Base-by-base conservation (phyloP, 1,140 invertebrate species). In the Leptopilina clavipes region DNA sequence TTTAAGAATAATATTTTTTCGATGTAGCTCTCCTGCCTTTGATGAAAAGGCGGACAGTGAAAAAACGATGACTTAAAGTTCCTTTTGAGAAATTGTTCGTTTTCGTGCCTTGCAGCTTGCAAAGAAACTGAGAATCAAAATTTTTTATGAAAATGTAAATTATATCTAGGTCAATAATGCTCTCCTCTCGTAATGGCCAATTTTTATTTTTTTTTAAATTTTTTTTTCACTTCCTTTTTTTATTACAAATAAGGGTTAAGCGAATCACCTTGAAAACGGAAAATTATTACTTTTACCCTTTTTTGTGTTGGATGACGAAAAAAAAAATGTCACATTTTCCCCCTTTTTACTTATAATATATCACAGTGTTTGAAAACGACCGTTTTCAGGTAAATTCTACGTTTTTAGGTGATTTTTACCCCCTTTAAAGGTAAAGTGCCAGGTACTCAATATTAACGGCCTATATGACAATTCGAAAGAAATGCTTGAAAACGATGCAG, bases 51-150 rank as follows among this genome's bases (percentile, higher is more conserved):
- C 59, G 56, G 9, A 25, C 56, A 14, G 19, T 65, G 59, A 65
- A n/a, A n/a, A n/a, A 65, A 65, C 25, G 22, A 65, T 65, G 25
- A 65, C 59, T 65, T 65, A 65, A n/a, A 65, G 59, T 37, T 65
- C 59, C 25, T 65, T 65, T 65, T 65, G 59, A 80, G 78, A 82
- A 84, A 79, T 81, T 86, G 84, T 88, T 88, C 84, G 84, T 86
- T 84, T 83, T 86, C 82, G 89, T 90, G 89, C 89, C 89, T 90
- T 89, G 88, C 85, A 87, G 85, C 84, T 83, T 82, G 79, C 59
- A 37, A 37, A 78, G 72, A 80, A 86, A 84, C 79, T 81, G 82
- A 81, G 82, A 85, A 87, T 85, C 82, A 86, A 86, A 86, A 87
- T 80, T 83, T 80, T 76, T 81, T 75, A 45, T 43, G 48, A 74